phyloP scores from a whole-genome alignment of 2,888 invertebrate species.

The Proisotoma minuta region DNA sequence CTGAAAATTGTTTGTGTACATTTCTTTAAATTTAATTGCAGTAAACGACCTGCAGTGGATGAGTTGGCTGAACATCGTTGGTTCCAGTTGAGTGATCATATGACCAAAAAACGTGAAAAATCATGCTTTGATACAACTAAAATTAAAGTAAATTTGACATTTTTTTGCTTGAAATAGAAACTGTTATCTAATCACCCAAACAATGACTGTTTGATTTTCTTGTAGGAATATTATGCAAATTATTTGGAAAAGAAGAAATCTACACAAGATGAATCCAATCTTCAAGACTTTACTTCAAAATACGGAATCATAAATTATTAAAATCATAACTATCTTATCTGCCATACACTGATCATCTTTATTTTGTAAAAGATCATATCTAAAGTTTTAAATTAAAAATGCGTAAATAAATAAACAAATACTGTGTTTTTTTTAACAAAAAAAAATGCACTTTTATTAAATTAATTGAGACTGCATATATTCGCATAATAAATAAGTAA shows the following conservation, averaged over 20 bases:
- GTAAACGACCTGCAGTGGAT: conserved; percentile 90
- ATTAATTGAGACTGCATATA: neutral
- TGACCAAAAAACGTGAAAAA: conserved; percentile 85
- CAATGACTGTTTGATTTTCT: neutral
- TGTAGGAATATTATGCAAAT: conserved; percentile 14
- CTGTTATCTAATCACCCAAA: neutral
- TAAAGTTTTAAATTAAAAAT: too few species aligned
- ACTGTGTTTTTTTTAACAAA: too few species aligned
- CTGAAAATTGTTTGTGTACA: neutral
- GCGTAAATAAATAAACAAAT: too few species aligned
- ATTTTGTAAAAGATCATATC: conserved; percentile 13
- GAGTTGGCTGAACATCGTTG: conserved; percentile 95
- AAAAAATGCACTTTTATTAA: too few species aligned
- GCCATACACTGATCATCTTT: neutral
- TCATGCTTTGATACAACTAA: conserved; percentile 78
- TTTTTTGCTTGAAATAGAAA: neutral
- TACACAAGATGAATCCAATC: conserved; percentile 8
- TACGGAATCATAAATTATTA: conserved; percentile 5
- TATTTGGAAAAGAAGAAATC: conserved; percentile 11
- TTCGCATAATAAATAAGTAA: conserved; percentile 10
- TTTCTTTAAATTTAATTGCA: too few species aligned
- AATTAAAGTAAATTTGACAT: conserved; percentile 47
- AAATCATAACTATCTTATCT: conserved; percentile 1
- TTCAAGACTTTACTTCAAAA: conserved; percentile 13
- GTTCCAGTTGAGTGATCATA: conserved; percentile 85